These are phyloP conservation scores for Heliothis peltigera DNA, from an alignment of 2,888 invertebrate genomes.

Conservation along the genomic window DNA sequence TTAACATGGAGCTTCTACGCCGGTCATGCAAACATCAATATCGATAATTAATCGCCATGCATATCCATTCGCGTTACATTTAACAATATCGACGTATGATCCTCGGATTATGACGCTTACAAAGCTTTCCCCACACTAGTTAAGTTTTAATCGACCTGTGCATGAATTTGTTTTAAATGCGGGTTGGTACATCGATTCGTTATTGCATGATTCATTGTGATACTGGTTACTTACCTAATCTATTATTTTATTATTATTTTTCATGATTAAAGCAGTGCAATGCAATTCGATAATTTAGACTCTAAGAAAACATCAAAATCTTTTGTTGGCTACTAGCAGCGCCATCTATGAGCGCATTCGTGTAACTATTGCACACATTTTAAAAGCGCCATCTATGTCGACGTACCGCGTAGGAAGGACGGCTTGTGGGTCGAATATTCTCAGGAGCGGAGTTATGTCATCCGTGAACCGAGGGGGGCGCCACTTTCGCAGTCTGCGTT, in stretches of 20 bases:
- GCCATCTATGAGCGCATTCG: slow-evolving; percentile 78
- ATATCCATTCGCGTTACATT: slow-evolving; percentile 31
- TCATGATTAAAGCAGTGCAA: slow-evolving; percentile 65
- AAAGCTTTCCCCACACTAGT: slow-evolving; percentile 60
- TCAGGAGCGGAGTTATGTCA: slow-evolving; percentile 94
- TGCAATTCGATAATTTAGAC: slow-evolving; percentile 53
- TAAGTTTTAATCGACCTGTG: slow-evolving; percentile 39
- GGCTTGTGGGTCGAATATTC: slow-evolving; percentile 94
- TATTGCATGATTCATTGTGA: slow-evolving; percentile 32
- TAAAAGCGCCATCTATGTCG: slow-evolving; percentile 86
- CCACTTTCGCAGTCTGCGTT: slow-evolving; percentile 94
- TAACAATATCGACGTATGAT: slow-evolving; percentile 40
- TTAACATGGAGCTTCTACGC: slow-evolving; percentile 44
- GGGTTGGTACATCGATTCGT: slow-evolving; percentile 42
- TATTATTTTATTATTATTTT: slow-evolving; percentile 28
- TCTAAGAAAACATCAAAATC: slow-evolving; percentile 46
- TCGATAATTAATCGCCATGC: slow-evolving; percentile 50
- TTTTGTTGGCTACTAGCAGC: slow-evolving; percentile 66
- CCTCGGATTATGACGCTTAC: slow-evolving; percentile 51
- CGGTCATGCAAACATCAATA: slow-evolving; percentile 59
- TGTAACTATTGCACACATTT: slow-evolving; percentile 77
- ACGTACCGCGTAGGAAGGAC: slow-evolving; percentile 89
- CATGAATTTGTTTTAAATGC: slow-evolving; percentile 50
- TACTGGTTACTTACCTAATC: slow-evolving; percentile 51
- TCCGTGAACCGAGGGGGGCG: slow-evolving; percentile 94